Evolutionary conservation across 2,797 vertebrate species (phyloP).

Genomic region (Eidolon dupreanum): DNA sequence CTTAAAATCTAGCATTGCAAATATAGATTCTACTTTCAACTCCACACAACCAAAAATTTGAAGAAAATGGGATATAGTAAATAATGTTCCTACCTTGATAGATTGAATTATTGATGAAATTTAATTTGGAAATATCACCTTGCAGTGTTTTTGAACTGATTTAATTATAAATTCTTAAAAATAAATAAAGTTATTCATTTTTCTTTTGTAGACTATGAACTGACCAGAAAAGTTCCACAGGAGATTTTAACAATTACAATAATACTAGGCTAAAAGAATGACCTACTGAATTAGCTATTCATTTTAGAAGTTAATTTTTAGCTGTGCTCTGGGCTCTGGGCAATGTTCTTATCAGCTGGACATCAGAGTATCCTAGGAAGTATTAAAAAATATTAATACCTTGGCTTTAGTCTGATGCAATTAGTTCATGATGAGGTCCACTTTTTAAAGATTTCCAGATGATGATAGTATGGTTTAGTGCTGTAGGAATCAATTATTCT

Average conservation of each 20-base stretch:
- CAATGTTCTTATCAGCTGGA: neutral
- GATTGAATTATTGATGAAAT: neutral
- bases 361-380: neutral
- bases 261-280: neutral
- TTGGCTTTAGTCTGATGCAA: neutral
- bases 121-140: neutral
- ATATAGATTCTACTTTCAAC: neutral
- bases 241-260: neutral
- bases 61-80: neutral
- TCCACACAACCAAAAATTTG: neutral
- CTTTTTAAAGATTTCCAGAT: neutral
- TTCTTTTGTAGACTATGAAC: neutral
- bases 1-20: neutral
- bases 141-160: neutral
- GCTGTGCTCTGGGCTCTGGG: neutral
- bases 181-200: neutral
- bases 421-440: neutral
- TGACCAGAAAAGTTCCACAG: neutral
- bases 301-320: slow-evolving; percentile 15
- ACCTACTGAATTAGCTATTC: neutral
- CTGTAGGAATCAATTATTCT: neutral
- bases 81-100: neutral
- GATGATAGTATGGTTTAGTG: neutral
- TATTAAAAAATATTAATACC: neutral
- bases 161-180: slow-evolving; percentile 2